These are phyloP conservation scores for Timema podura DNA, from an alignment of 2,888 invertebrate genomes.

Conservation along the genomic window DNA sequence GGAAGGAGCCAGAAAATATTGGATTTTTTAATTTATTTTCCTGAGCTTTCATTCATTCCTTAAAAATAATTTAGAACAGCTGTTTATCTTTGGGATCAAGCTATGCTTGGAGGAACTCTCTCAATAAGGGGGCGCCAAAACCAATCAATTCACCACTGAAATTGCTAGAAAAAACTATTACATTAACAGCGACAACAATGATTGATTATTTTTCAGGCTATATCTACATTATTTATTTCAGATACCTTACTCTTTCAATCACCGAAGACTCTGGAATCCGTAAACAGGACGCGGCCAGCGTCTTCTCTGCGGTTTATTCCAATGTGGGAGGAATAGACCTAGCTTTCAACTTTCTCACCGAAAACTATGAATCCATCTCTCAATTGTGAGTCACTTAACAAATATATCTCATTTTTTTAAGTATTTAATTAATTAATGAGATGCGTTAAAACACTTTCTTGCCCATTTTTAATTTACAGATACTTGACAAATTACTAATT, in stretches of 20 bases:
- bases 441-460: neutral
- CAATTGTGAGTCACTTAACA: constrained; percentile 17
- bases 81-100: too few species aligned
- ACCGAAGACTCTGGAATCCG: constrained; percentile 18
- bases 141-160: too few species aligned
- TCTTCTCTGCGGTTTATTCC: constrained; percentile 25
- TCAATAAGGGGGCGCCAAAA: too few species aligned
- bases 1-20: too few species aligned
- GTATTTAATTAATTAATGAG: neutral
- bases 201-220: neutral
- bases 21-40: too few species aligned
- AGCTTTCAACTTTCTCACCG: constrained; percentile 25
- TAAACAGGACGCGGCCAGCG: constrained; percentile 23
- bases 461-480: neutral
- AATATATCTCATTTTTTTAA: neutral
- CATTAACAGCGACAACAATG: too few species aligned
- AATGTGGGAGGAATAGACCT: constrained; percentile 24
- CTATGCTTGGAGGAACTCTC: too few species aligned
- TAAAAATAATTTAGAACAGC: too few species aligned
- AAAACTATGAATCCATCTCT: constrained; percentile 12
- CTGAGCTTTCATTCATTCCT: too few species aligned
- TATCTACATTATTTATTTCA: neutral
- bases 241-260: constrained; percentile 18
- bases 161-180: too few species aligned
- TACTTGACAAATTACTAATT: too few species aligned